A percentile compares a stretch with the other conserved stretches of the same genome.
Evolutionary conservation across 2,888 invertebrate genomes (phyloP).

Genomic region (Xestia rhomboidea): DNA sequence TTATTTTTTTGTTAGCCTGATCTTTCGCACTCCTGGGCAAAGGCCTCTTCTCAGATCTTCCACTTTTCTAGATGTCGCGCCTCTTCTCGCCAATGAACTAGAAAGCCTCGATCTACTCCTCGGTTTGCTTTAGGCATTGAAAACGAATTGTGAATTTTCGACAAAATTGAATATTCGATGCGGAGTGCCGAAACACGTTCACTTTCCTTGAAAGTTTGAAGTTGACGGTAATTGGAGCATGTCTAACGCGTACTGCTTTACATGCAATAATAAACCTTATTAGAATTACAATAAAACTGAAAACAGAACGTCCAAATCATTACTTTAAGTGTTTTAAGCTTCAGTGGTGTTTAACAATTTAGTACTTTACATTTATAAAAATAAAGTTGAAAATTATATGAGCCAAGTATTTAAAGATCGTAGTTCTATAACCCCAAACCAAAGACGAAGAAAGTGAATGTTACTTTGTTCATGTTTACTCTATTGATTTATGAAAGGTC

Average conservation of each 20-base stretch:
- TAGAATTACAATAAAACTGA: not conserved
- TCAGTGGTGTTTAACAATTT: conserved; percentile 4
- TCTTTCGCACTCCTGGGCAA: too few species aligned
- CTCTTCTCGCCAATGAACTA: too few species aligned
- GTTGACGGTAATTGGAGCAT: conserved; percentile 54
- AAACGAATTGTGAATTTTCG: not conserved
- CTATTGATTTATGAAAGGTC: conserved; percentile 1
- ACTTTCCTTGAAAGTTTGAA: conserved; percentile 61
- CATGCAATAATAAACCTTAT: conserved; percentile 27
- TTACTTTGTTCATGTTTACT: not conserved
- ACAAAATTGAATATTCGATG: not conserved
- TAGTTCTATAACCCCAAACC: conserved; percentile 1
- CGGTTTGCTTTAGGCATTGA: too few species aligned
- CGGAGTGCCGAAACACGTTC: conserved; percentile 44
- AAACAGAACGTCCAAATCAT: conserved; percentile 7
- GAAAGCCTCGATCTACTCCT: too few species aligned
- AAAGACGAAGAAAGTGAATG: conserved; percentile 28
- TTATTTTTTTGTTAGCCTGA: too few species aligned
- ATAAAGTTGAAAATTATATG: conserved; percentile 35
- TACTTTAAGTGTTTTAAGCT: not conserved
- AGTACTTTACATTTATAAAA: not conserved
- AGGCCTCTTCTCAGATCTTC: too few species aligned
- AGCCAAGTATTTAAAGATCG: not conserved
- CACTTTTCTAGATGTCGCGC: too few species aligned
- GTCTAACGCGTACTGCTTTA: conserved; percentile 20